A percentile compares a stretch with the other conserved stretches of the same genome.
These are phyloP conservation scores for Nannospalax galili DNA, from an alignment of 2,113 vertebrate genomes.

Conservation along the genomic window DNA sequence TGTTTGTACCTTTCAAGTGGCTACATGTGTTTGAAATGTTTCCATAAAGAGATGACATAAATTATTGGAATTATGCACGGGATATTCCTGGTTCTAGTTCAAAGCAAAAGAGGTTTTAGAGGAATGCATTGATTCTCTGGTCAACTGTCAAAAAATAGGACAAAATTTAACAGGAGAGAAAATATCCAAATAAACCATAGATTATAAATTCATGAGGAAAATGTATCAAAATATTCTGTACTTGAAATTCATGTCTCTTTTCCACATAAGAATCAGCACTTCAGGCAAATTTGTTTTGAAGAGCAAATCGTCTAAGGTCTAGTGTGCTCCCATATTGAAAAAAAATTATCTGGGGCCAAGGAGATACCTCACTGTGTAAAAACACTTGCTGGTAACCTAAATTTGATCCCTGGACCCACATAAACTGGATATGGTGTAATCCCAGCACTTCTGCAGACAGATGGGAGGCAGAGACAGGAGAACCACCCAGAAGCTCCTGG, in stretches of 20 bases:
- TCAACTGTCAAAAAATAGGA: constrained; percentile 42
- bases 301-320: constrained; percentile 27
- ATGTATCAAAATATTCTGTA: not conserved
- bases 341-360: not conserved
- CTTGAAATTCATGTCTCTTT: constrained; percentile 28
- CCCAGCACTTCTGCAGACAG: not conserved
- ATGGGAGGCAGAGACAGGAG: not conserved
- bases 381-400: not conserved
- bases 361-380: not conserved
- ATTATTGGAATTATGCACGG: constrained; percentile 54
- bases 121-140: not conserved
- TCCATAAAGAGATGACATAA: constrained; percentile 42
- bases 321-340: not conserved
- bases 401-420: not conserved
- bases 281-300: not conserved
- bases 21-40: constrained; percentile 46
- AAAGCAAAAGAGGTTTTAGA: constrained; percentile 35
- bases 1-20: constrained; percentile 50
- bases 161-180: constrained; percentile 44
- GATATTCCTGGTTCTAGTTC: constrained; percentile 51
- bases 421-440: not conserved
- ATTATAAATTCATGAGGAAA: constrained; percentile 18
- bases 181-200: not conserved
- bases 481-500: not conserved
- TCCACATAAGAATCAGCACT: not conserved